Evolutionary conservation across 2,113 vertebrate genomes (phyloP).

Genomic region (Solea senegalensis): DNA sequence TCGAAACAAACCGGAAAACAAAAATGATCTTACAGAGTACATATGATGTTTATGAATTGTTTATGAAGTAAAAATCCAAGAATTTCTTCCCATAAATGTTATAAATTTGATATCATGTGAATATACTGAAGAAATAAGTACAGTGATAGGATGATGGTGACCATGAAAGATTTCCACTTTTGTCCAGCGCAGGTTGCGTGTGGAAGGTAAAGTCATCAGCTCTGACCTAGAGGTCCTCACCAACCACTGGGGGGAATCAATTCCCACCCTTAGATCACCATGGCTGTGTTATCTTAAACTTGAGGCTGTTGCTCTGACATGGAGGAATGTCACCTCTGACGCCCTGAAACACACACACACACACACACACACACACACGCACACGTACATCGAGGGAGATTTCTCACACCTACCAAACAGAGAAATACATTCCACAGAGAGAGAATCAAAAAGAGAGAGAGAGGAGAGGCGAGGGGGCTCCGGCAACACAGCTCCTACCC

Average conservation of each 20-base stretch:
- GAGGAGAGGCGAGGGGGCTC: conserved; percentile 10
- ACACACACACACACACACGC: conserved; percentile 32
- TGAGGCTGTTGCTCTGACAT: conserved; percentile 78
- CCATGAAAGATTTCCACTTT: conserved; percentile 10
- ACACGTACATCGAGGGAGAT: conserved; percentile 45
- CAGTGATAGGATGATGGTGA: no score
- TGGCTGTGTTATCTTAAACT: conserved; percentile 83
- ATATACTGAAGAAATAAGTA: no score
- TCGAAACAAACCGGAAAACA: no score
- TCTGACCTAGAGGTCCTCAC: conserved; percentile 70
- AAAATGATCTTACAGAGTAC: no score
- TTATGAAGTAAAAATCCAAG: neutral
- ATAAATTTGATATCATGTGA: no score
- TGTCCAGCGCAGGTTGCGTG: conserved; percentile 55
- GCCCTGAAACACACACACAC: conserved; percentile 59
- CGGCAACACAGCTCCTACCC: conserved; percentile 32
- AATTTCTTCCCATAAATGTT: neutral
- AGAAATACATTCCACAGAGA: conserved; percentile 65
- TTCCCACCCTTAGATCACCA: conserved; percentile 81
- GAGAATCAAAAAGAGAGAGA: conserved; percentile 14
- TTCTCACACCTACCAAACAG: conserved; percentile 70
- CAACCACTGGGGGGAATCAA: conserved; percentile 74
- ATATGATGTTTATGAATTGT: no score
- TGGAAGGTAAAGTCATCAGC: conserved; percentile 79
- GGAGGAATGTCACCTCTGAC: conserved; percentile 78